Base-by-base conservation (phyloP, 2,113 vertebrate species). In the Zosterops borbonicus region DNA sequence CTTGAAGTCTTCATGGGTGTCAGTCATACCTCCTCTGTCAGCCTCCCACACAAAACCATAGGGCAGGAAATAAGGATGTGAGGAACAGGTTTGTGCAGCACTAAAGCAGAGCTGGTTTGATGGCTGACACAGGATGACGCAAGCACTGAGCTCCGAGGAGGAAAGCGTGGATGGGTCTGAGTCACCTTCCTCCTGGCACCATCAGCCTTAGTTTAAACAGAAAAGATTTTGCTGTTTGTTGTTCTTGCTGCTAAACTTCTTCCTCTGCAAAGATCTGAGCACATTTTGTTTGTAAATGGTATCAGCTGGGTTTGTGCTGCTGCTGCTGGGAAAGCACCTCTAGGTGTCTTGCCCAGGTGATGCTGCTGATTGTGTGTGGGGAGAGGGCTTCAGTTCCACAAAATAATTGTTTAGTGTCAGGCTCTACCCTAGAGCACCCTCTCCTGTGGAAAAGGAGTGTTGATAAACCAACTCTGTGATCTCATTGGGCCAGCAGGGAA, bases 141-240 rank as follows among this genome's bases (percentile, higher is more conserved):
- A 6, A 85, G 73, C 63, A 28, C 2, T 46, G 8, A 80, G 85
- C 63, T 88, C 79, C 2, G 5, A 93, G 63, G n/a, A 85, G 44
- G 35, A 49, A 77, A 56, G 7, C 2, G 35, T 27, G 7, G 59
- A 39, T 58, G 55, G 24, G 27, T 83, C 85, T 96, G 95, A 94
- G 83, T 96, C 95, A 97, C 83, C 55, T 74, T 92, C 68, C 75
- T 83, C 75, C 67, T 3, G 5, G 79, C 64, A 78, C 47, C 42
- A 75, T 25, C 68, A 88, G 75, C 46, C 41, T 88, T 4, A 29
- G 15, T 20, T 85, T 35, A 73, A 80, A 74, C 23, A 39, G 10
- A 24, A 77, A 88, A 67, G 5, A 60, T 33, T 83, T 69, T 41
- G 24, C 60, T 50, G 42, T 55, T 64, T 64, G 24, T 20, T 68